Evolutionary conservation across 1,140 invertebrate species (phyloP), one percentile per base, ranked within the genome.

Genomic region (Pseudomyrmex cubaensis): DNA sequence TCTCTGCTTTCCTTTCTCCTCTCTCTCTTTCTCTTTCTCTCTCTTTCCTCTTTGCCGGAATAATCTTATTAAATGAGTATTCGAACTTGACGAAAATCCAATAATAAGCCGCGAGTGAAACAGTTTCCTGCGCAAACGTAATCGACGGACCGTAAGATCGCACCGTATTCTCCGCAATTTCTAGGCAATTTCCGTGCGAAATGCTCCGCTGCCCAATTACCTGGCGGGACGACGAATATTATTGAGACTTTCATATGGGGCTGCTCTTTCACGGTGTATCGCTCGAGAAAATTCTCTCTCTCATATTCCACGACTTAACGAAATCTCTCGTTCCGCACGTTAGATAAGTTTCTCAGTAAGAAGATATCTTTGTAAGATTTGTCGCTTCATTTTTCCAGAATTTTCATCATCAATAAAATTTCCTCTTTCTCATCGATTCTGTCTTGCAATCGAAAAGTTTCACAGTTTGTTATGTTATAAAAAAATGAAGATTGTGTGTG

Each of bases 201-300:
- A 76, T 76, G 52, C 67, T 57, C 13, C 54, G 67, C 67, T 66
- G 74, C 44, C 64, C 82, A 87, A 84, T 88, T 85, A 83, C 57
- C 54, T 46, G 66, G 59, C 59, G 25, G 69, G 63, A 63, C 54
- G 44, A 50, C 63, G 61, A 64, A 44, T 85, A 74, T 74, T 84
- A 80, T 86, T 88, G 57, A 52, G 85, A 84, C 77, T 88, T 88
- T 85, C 83, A 82, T 87, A 77, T 69, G 78, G 78, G 52, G 64
- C 67, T 35, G 50, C 59, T 59, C 13, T 56, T 77, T 72, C 62
- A 25, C 64, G 54, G 44, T 1, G 35, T 85, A 82, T 56, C 59
- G 10, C 56, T 66, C 48, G 75, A 56, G 22, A 83, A 70, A 67
- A 62, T 17, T 77, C 15, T 17, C 56, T 35, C 2, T 35, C 56